Evolutionary conservation across 1,140 invertebrate species (phyloP).

Genomic region (Drosophila melanica): DNA sequence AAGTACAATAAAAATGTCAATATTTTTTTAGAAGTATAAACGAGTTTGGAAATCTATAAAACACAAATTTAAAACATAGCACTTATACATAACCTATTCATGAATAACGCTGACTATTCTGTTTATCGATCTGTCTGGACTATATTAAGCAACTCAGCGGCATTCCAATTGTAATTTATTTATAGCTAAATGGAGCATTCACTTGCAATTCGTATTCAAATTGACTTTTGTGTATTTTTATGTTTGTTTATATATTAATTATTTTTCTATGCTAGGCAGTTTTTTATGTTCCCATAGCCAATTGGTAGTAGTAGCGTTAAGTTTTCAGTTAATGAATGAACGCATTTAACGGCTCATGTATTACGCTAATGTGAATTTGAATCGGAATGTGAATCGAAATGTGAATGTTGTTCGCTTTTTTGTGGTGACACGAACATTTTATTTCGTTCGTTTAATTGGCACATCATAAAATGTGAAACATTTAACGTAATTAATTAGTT

Average conservation of each 20-base stretch:
- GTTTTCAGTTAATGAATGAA: slow-evolving; percentile 35
- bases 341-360: slow-evolving; percentile 29
- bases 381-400: slow-evolving; percentile 16
- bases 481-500: slow-evolving; percentile 66
- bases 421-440: slow-evolving; percentile 45
- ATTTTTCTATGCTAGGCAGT: background rate
- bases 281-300: slow-evolving; percentile 23
- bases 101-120: slow-evolving; percentile 1
- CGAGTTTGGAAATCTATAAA: slow-evolving; percentile 35
- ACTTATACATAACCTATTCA: slow-evolving; percentile 7
- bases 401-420: slow-evolving; percentile 34
- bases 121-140: background rate
- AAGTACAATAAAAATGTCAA: slow-evolving; percentile 57
- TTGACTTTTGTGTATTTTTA: slow-evolving; percentile 7
- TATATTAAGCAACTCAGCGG: background rate
- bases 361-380: slow-evolving; percentile 28
- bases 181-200: slow-evolving; percentile 10
- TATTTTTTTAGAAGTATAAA: slow-evolving; percentile 25
- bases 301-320: slow-evolving; percentile 15
- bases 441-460: slow-evolving; percentile 64
- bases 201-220: slow-evolving; percentile 11
- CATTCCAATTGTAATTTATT: background rate
- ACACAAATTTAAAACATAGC: slow-evolving; percentile 16
- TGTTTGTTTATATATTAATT: background rate
- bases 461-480: slow-evolving; percentile 61